These are phyloP conservation scores for Uromys caudimaculatus DNA, from an alignment of 2,797 vertebrate genomes.

Conservation along the genomic window DNA sequence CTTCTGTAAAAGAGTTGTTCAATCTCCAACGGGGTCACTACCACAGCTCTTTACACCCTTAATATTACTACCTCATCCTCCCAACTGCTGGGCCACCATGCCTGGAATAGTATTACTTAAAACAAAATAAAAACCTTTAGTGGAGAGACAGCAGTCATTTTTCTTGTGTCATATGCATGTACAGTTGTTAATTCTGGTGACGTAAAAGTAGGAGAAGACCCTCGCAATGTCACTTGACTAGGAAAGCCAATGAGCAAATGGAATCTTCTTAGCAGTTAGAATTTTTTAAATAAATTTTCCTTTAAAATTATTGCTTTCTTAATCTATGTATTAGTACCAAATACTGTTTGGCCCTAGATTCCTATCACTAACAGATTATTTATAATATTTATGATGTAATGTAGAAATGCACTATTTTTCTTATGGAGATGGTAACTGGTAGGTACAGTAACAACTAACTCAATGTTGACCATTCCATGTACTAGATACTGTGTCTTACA, in stretches of 20 bases:
- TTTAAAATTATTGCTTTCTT: background rate
- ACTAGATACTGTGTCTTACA: background rate
- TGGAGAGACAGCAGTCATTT: background rate
- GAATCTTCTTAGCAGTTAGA: background rate
- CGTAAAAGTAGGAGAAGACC: background rate
- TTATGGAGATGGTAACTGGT: background rate
- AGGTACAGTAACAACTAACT: background rate
- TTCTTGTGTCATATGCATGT: background rate
- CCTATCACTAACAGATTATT: background rate
- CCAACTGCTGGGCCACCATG: no score
- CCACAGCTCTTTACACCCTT: background rate
- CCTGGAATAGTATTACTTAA: background rate
- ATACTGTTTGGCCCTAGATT: background rate
- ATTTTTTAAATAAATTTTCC: background rate
- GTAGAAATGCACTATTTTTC: background rate
- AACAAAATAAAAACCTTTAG: background rate
- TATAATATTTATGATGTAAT: background rate
- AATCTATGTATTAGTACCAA: background rate
- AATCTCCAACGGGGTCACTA: background rate
- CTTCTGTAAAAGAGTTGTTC: background rate
- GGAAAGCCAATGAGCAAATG: background rate
- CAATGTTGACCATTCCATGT: background rate
- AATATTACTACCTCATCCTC: background rate
- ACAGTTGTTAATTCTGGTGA: background rate
- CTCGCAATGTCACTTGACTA: background rate